phyloP scores from a whole-genome alignment of 2,888 invertebrate genomes.

The Nyleta sp. region DNA sequence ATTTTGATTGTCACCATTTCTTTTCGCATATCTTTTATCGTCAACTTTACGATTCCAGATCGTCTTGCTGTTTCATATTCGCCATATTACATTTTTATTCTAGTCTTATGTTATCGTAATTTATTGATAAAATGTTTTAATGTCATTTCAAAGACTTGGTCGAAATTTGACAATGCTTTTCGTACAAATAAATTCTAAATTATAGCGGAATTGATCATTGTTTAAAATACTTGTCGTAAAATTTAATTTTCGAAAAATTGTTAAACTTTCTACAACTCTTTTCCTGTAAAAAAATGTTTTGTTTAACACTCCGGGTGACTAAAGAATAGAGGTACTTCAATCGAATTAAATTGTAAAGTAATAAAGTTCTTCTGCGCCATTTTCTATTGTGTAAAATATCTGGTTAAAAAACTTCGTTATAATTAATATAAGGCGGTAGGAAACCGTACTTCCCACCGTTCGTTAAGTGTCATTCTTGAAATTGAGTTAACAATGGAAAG shows the following conservation, averaged over 20 bases:
- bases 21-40: conserved; percentile 40
- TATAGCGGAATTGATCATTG: too few relatives aligned
- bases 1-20: conserved; percentile 47
- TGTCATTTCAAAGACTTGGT: not conserved
- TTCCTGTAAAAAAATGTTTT: too few relatives aligned
- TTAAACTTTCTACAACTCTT: too few relatives aligned
- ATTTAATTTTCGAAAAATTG: too few relatives aligned
- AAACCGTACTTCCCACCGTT: not conserved
- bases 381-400: not conserved
- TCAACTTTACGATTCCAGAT: conserved; percentile 38
- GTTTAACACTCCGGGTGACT: too few relatives aligned
- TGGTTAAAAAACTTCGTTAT: not conserved
- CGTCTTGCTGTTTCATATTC: conserved; percentile 27
- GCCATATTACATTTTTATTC: conserved; percentile 28
- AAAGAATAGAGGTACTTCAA: not conserved
- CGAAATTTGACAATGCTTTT: too few relatives aligned
- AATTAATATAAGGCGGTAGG: not conserved
- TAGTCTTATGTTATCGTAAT: conserved; percentile 14
- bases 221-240: too few relatives aligned
- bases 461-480: not conserved
- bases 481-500: not conserved
- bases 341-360: not conserved
- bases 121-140: conserved; percentile 22
- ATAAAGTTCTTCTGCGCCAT: not conserved
- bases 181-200: too few relatives aligned